phyloP scores from a whole-genome alignment of 2,888 invertebrate species.

The Orchesellides sinensis region DNA sequence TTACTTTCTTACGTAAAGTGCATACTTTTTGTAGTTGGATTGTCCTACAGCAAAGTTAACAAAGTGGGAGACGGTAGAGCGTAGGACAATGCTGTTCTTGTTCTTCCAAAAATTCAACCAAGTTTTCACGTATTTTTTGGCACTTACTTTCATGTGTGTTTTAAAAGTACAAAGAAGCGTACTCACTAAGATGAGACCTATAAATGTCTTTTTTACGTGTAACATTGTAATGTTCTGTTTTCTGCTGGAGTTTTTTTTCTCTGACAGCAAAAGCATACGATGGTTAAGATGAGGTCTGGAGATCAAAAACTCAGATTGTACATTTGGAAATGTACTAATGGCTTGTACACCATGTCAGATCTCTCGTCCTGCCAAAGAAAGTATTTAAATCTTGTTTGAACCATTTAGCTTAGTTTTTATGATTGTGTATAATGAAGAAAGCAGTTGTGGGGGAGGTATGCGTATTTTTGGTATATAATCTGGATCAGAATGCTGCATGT shows the following conservation, averaged over 20 bases:
- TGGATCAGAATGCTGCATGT: no score
- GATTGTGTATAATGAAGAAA: neutral
- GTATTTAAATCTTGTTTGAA: neutral
- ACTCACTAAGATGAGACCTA: neutral
- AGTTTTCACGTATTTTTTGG: slow-evolving; percentile 23
- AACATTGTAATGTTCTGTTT: neutral
- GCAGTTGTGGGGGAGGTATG: no score
- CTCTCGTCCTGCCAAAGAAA: neutral
- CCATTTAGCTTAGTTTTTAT: neutral
- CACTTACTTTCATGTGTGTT: neutral
- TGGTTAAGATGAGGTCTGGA: neutral
- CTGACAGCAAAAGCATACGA: neutral
- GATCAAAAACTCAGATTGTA: slow-evolving; percentile 15
- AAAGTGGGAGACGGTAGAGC: slow-evolving; percentile 42
- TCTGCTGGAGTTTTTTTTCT: slow-evolving; percentile 37
- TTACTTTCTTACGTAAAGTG: slow-evolving; percentile 27
- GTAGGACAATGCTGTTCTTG: slow-evolving; percentile 60
- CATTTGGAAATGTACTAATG: slow-evolving; percentile 5
- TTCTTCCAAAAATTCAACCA: slow-evolving; percentile 43
- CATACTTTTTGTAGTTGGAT: slow-evolving; percentile 27
- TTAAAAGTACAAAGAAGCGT: neutral
- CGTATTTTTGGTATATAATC: no score
- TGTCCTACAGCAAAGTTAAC: slow-evolving; percentile 41
- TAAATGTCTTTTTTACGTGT: neutral
- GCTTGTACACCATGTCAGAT: slow-evolving; percentile 1